Evolutionary conservation across 2,797 vertebrate species (phyloP), one percentile per base, ranked within the genome.

Genomic region (Eupleurogrammus muticus): DNA sequence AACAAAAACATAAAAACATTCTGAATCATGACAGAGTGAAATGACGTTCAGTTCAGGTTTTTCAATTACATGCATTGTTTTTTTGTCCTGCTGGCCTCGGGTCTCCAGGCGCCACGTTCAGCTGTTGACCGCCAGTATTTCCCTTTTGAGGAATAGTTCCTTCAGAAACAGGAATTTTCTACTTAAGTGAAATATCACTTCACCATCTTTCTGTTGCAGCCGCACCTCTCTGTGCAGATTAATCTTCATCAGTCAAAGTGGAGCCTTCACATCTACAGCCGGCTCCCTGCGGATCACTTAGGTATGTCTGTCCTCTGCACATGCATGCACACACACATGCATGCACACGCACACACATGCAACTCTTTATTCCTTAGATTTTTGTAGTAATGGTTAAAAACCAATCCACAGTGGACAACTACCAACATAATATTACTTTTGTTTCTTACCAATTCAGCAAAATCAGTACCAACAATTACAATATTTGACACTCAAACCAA

Each of bases 241-340:
- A 73, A 86, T 86, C 79, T 77, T 86, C 67, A 82, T 84, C 74
- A 73, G 73, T 83, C 84, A 80, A 55, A 67, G 52, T 32, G 67
- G 75, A 81, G 76, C 49, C 76, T 73, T 24, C 9, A 57, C 65
- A 66, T 77, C 57, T 73, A 49, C 4, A 68, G 65, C 53, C 7
- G 4, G 11, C 19, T 81, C 81, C 81, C 73, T 34, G 53, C 24
- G 68, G 81, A 64, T 42, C 7, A 17, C 52, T 56, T 8, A 42
- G 16, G 23, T 34, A 73, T 60, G 54, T 47, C 61, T 66, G 50
- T 51, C 11, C 32, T 40, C 32, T 19, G 48, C 51, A 28, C 11
- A 40, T 44, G 42, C 28, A 52, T 46, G 51, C 47, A 52, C 59
- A 62, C 52, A 72, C 69, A 56, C 35, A 54, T 42, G 46, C 44